These are phyloP conservation scores for Schlechtendalia chinensis DNA, from an alignment of 1,140 invertebrate species.

Conservation along the genomic window DNA sequence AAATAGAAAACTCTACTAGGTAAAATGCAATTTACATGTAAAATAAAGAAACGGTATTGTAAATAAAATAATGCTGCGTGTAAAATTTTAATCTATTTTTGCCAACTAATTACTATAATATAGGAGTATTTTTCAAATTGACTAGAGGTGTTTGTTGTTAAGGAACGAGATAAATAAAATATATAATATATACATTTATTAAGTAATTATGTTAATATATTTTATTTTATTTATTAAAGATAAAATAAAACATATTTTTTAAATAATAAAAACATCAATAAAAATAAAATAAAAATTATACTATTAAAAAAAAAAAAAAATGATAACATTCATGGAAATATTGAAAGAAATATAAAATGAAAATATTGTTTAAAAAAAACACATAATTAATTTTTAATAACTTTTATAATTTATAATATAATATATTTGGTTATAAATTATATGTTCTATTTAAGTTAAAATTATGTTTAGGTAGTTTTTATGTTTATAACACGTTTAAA, in stretches of 20 bases:
- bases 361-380: conserved; percentile 21
- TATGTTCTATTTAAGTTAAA: conserved; percentile 9
- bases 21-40: no score
- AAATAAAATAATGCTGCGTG: no score
- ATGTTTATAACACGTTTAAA: neutral
- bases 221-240: conserved; percentile 34
- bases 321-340: neutral
- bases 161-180: neutral
- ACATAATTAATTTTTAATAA: neutral
- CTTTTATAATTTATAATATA: neutral
- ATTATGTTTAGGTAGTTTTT: neutral
- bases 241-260: conserved; percentile 26
- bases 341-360: conserved; percentile 21
- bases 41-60: no score
- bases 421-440: neutral
- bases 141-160: neutral
- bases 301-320: conserved; percentile 42
- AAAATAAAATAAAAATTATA: conserved; percentile 25
- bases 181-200: neutral
- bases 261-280: conserved; percentile 24
- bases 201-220: neutral
- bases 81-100: no score
- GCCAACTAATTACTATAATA: no score
- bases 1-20: no score
- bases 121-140: neutral